Percentiles rank a stretch among this genome's conserved stretches.
Evolutionary conservation across 2,888 invertebrate species (phyloP).

Genomic region (Escarpia spicata): DNA sequence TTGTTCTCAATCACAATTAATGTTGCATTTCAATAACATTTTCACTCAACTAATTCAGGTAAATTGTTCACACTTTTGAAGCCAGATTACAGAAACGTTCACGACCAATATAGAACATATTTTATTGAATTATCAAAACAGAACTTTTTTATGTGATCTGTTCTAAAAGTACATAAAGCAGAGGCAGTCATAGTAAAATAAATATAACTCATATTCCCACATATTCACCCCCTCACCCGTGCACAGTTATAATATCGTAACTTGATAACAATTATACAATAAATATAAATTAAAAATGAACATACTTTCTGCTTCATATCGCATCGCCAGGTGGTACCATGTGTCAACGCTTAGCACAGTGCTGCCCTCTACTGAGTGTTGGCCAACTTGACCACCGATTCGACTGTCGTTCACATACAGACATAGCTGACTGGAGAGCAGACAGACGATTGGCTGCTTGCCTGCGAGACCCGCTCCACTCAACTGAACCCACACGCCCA

Average conservation of each 20-base stretch:
- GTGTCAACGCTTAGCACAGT: slow-evolving; percentile 41
- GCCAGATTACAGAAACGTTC: neutral
- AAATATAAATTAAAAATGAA: neutral
- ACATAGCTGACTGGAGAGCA: slow-evolving; percentile 46
- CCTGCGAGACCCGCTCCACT: slow-evolving; percentile 34
- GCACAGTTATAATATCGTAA: too few relatives aligned
- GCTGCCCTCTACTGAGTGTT: slow-evolving; percentile 39
- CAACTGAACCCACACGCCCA: slow-evolving; percentile 50
- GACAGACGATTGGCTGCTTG: slow-evolving; percentile 51
- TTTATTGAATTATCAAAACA: too few relatives aligned
- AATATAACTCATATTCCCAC: too few relatives aligned
- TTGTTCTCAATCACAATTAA: neutral
- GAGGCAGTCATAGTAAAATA: too few relatives aligned
- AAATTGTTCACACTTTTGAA: slow-evolving; percentile 13
- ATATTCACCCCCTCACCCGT: too few relatives aligned
- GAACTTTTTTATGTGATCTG: too few relatives aligned
- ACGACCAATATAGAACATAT: neutral
- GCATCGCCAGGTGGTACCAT: slow-evolving; percentile 50
- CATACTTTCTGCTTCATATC: slow-evolving; percentile 45
- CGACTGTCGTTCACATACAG: slow-evolving; percentile 46
- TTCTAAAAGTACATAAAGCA: too few relatives aligned
- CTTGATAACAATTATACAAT: too few relatives aligned
- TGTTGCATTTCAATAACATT: neutral
- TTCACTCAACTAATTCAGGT: neutral
- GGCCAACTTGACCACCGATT: slow-evolving; percentile 44